These are phyloP conservation scores for Geodia barretti DNA, from an alignment of 37 sponge, comb jelly and placozoan genomes.

Conservation along the genomic window DNA sequence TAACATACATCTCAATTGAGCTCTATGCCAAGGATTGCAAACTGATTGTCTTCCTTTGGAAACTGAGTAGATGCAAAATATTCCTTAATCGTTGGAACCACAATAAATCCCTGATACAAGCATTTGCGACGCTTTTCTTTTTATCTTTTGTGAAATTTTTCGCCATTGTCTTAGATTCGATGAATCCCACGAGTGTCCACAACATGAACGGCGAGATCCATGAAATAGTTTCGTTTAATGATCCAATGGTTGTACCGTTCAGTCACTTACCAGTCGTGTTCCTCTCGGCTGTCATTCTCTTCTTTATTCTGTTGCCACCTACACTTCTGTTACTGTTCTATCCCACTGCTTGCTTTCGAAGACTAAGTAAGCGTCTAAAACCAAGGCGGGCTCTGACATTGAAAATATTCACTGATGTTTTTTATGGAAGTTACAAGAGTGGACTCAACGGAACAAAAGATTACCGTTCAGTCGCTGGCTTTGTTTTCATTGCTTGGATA, in stretches of 20 bases:
- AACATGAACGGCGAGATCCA: background rate
- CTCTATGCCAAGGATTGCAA: no score
- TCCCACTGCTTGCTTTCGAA: background rate
- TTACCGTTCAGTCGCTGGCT: background rate
- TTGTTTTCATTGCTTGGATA: background rate
- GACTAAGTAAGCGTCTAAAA: background rate
- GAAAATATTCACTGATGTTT: background rate
- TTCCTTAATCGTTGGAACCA: no score
- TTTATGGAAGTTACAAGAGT: background rate
- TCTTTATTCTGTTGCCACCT: background rate
- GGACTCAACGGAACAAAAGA: background rate
- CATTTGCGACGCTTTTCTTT: no score
- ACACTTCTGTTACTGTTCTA: background rate
- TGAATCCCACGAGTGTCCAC: background rate
- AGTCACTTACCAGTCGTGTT: background rate
- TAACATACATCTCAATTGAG: no score
- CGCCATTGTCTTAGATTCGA: background rate
- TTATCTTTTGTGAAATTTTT: no score
- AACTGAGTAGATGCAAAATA: no score
- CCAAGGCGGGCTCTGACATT: background rate
- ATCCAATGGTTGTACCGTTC: background rate
- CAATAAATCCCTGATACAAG: no score
- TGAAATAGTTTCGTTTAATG: background rate
- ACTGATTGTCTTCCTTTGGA: no score
- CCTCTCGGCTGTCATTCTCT: background rate